Conservation (phyloP, 2,797 vertebrate species). For the Sebastes goodei region DNA sequence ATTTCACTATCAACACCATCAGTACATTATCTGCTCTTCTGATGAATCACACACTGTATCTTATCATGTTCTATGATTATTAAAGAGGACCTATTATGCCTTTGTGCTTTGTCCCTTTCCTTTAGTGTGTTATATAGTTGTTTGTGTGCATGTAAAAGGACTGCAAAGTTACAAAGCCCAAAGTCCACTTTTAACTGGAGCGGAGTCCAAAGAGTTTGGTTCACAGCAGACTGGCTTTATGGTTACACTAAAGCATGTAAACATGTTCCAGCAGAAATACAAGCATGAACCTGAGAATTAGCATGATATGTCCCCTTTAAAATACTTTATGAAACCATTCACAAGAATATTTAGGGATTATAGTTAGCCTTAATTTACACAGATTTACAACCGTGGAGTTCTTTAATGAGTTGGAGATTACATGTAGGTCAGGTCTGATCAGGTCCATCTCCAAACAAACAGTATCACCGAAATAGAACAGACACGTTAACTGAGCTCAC, state of each 20-base stretch:
- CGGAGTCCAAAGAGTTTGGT: too few relatives aligned
- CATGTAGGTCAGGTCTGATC: background rate
- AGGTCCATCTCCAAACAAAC: background rate
- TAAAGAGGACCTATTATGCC: background rate
- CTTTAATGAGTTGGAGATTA: background rate
- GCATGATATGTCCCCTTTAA: too few relatives aligned
- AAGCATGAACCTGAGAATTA: too few relatives aligned
- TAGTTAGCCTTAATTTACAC: too few relatives aligned
- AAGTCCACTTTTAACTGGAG: too few relatives aligned
- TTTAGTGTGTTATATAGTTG: too few relatives aligned
- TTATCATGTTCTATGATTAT: conserved; percentile 16
- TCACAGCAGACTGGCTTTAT: too few relatives aligned
- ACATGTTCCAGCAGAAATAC: too few relatives aligned
- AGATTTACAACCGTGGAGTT: background rate
- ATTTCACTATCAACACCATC: background rate
- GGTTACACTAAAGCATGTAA: too few relatives aligned
- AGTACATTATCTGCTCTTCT: background rate
- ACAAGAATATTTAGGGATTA: background rate
- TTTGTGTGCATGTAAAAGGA: too few relatives aligned
- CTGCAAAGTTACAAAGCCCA: too few relatives aligned
- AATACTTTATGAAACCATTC: background rate
- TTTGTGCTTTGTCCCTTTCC: too few relatives aligned
- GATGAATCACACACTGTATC: background rate
- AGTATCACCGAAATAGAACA: background rate
- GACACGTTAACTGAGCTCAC: conserved; percentile 69